Evolutionary conservation across 1,140 invertebrate genomes (phyloP).

Genomic region (Lepidurus couesii): DNA sequence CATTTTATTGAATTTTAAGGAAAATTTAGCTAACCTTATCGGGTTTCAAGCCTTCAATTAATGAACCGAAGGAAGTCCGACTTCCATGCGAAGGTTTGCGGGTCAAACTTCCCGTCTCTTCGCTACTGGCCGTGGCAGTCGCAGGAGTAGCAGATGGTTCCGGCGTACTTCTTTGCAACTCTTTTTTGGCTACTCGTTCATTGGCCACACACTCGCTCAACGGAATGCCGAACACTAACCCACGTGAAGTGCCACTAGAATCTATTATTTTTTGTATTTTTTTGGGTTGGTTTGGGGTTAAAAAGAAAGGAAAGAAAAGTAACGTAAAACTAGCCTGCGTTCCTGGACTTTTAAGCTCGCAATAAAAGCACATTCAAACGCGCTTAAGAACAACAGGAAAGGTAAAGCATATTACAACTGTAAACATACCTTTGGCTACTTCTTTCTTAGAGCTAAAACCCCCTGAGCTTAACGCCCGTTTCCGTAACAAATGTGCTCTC

Average conservation of each 20-base stretch:
- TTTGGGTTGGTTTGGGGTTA: not conserved
- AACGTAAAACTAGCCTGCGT: conserved; percentile 8
- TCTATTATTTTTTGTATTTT: not conserved
- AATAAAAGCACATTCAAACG: conserved; percentile 4
- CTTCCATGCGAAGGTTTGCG: conserved; percentile 57
- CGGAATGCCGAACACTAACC: conserved; percentile 73
- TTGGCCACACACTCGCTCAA: conserved; percentile 73
- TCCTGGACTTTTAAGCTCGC: not conserved
- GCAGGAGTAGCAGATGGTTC: conserved; percentile 31
- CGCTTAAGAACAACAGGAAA: not conserved
- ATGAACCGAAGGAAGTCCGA: conserved; percentile 61
- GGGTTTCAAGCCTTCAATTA: conserved; percentile 52
- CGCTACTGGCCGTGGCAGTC: conserved; percentile 35
- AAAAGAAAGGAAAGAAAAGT: not conserved
- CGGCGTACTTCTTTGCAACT: conserved; percentile 22
- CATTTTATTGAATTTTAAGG: not conserved
- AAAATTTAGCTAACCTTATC: conserved; percentile 34
- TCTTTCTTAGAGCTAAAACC: conserved; percentile 67
- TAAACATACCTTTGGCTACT: conserved; percentile 57
- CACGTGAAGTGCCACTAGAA: conserved; percentile 36
- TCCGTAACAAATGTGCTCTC: conserved; percentile 66
- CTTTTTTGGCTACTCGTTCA: conserved; percentile 47
- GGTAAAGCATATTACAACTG: conserved; percentile 24
- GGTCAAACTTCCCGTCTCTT: conserved; percentile 42
- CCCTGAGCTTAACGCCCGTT: conserved; percentile 74